Conservation (phyloP, 92 coral and sea anemone genomes). For the Zoanthus sociatus region DNA sequence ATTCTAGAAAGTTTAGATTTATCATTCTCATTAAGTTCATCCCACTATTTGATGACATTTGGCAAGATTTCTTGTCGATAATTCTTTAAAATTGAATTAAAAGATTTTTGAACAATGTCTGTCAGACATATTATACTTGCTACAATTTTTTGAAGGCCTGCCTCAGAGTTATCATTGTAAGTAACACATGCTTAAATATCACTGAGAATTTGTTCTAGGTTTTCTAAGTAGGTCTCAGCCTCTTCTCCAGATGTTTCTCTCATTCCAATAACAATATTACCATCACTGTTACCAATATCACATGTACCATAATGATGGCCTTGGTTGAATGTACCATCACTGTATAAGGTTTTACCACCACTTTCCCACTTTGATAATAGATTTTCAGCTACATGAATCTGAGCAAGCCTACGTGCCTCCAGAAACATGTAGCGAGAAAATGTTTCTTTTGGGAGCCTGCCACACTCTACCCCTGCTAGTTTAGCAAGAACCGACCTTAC, state of each 20-base stretch:
- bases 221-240: neutral
- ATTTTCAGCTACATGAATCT: neutral
- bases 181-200: neutral
- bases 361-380: no score
- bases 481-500: neutral
- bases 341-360: neutral
- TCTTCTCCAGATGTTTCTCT: conserved; percentile 31
- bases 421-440: conserved; percentile 49
- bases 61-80: conserved; percentile 32
- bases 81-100: conserved; percentile 28
- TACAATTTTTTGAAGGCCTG: conserved; percentile 8
- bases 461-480: conserved; percentile 19
- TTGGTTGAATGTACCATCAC: conserved; percentile 20
- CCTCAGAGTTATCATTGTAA: conserved; percentile 16
- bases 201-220: conserved; percentile 12
- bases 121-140: conserved; percentile 29
- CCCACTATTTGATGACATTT: conserved; percentile 22
- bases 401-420: conserved; percentile 50
- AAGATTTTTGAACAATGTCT: conserved; percentile 10
- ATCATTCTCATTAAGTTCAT: conserved; percentile 24
- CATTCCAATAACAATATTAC: conserved; percentile 31
- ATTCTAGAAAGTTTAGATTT: neutral
- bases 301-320: no score
- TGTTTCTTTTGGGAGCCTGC: conserved; percentile 46
- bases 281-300: neutral